Percentiles rank a stretch among this genome's conserved stretches.
Conservation (phyloP, 2,888 invertebrate species). For the Netelia melanura region DNA sequence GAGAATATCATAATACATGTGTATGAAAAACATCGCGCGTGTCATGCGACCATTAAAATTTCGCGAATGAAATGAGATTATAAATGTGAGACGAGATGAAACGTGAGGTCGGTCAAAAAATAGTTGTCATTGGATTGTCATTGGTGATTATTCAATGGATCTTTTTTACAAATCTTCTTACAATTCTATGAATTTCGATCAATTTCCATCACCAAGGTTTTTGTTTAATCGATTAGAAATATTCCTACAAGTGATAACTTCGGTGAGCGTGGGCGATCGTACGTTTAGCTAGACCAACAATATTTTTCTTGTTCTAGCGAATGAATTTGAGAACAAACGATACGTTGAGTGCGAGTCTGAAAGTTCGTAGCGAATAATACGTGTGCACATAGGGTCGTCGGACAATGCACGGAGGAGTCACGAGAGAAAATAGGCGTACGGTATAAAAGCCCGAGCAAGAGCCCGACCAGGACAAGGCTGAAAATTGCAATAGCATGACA, state of each 20-base stretch:
- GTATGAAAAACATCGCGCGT: background rate
- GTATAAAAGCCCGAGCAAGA: conserved; percentile 9
- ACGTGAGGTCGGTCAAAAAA: background rate
- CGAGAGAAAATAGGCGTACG: background rate
- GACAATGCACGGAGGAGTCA: background rate
- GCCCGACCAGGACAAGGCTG: conserved; percentile 52
- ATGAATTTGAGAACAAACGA: background rate
- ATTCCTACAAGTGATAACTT: too few species aligned
- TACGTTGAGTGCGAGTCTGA: background rate
- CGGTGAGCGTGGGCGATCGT: too few species aligned
- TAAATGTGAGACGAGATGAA: background rate
- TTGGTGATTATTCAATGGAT: background rate
- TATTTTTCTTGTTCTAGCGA: too few species aligned
- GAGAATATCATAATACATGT: background rate
- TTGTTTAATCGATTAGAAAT: too few species aligned
- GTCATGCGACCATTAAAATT: background rate
- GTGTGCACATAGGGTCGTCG: background rate
- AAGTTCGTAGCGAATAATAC: background rate
- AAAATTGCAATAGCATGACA: conserved; percentile 61
- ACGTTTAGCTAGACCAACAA: too few species aligned
- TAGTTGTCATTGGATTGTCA: background rate
- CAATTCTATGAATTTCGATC: too few species aligned
- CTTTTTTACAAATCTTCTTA: too few species aligned
- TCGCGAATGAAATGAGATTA: background rate
- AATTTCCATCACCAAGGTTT: too few species aligned